phyloP scores from a whole-genome alignment of 2,113 vertebrate species.

The Excalfactoria chinensis region DNA sequence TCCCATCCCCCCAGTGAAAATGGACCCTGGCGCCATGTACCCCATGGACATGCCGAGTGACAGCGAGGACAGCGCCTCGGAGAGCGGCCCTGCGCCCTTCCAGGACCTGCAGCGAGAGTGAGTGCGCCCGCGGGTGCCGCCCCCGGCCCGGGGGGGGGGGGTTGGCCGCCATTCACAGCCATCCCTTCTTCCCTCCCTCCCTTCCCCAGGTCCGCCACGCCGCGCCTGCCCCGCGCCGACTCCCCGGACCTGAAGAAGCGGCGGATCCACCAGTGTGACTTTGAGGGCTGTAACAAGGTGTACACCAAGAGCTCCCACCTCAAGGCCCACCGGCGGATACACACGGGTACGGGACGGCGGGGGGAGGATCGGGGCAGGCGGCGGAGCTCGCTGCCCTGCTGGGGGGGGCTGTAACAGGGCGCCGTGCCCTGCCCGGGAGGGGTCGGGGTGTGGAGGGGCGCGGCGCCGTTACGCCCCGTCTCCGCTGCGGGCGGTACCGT shows the following conservation, averaged over 20 bases:
- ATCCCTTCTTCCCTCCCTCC: no score
- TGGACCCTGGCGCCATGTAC: constrained; percentile 77
- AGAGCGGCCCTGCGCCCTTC: constrained; percentile 74
- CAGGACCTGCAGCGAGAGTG: constrained; percentile 76
- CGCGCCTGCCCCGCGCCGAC: constrained; percentile 77
- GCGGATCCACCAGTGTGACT: constrained; percentile 96
- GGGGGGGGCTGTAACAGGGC: no score
- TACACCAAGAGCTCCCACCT: constrained; percentile 99
- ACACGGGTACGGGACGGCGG: constrained; percentile 85
- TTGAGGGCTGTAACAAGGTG: constrained; percentile 96
- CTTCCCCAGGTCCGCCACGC: constrained; percentile 34
- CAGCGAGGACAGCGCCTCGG: constrained; percentile 75
- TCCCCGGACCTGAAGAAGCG: constrained; percentile 92
- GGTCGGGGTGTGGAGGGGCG: not conserved
- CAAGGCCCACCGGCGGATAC: constrained; percentile 95
- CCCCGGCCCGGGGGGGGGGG: not conserved
- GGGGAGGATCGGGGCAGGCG: not conserved
- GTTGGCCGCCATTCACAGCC: not conserved
- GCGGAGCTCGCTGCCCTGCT: not conserved
- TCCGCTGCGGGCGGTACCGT: not conserved
- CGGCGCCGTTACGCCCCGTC: not conserved
- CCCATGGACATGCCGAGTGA: constrained; percentile 80
- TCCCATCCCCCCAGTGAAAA: constrained; percentile 72
- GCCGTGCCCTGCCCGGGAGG: not conserved
- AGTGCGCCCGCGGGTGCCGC: not conserved